These are phyloP conservation scores for Marronus borbonicus DNA, from an alignment of 2,888 invertebrate species.

Conservation along the genomic window DNA sequence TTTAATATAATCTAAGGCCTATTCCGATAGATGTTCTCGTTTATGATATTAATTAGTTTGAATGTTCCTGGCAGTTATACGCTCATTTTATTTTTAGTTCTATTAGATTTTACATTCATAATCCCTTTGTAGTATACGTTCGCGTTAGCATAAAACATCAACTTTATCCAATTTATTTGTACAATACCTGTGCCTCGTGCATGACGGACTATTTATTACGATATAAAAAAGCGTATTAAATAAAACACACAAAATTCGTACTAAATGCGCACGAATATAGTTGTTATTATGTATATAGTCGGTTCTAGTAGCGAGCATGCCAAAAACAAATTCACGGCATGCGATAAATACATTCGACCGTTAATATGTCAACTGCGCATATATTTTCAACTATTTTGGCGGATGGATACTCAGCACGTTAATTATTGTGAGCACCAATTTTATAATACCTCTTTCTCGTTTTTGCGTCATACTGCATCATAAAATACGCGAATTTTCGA, in stretches of 20 bases:
- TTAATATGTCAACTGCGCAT: conserved; percentile 26
- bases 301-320: background rate
- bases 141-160: background rate
- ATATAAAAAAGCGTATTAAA: conserved; percentile 17
- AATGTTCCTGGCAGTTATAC: too few species aligned
- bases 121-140: background rate
- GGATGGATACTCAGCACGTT: conserved; percentile 2
- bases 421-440: conserved; percentile 5
- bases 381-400: conserved; percentile 28
- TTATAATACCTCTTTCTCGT: background rate
- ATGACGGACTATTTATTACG: conserved; percentile 14
- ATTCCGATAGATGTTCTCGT: too few species aligned
- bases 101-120: too few species aligned
- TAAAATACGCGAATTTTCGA: background rate
- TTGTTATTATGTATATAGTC: background rate
- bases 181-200: background rate
- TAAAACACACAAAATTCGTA: conserved; percentile 20
- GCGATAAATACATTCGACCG: conserved; percentile 24
- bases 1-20: too few species aligned
- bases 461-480: background rate
- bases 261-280: conserved; percentile 6
- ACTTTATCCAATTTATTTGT: conserved; percentile 2
- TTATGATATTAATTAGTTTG: too few species aligned
- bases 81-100: too few species aligned
- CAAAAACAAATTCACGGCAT: conserved; percentile 13